Evolutionary conservation across 1,140 invertebrate genomes (phyloP).

Genomic region (Caenorhabditis inopinata): DNA sequence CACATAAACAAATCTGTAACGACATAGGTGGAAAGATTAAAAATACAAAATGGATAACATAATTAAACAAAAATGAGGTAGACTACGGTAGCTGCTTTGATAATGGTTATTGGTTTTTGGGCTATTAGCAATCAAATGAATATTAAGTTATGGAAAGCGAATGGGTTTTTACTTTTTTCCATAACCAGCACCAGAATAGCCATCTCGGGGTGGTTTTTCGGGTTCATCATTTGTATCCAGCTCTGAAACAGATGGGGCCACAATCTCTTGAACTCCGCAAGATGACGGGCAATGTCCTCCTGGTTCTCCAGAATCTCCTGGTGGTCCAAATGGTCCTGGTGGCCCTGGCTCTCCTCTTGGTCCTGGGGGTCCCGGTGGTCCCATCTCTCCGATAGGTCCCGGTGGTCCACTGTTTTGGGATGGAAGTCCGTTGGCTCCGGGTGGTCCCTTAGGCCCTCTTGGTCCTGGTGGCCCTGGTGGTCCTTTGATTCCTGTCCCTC

Average conservation of each 20-base stretch:
- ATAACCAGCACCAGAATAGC: conserved; percentile 36
- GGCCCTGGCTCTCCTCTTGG: conserved; percentile 54
- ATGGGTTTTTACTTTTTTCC: conserved; percentile 30
- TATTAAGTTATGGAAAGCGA: not conserved
- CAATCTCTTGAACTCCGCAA: conserved; percentile 64
- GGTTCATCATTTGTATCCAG: conserved; percentile 55
- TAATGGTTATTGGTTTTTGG: not conserved
- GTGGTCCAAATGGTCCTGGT: conserved; percentile 49
- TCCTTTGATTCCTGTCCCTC: conserved; percentile 53
- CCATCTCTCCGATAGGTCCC: conserved; percentile 47
- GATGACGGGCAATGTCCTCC: conserved; percentile 65
- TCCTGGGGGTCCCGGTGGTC: conserved; percentile 55
- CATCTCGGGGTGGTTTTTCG: not conserved
- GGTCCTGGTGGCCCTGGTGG: conserved; percentile 56
- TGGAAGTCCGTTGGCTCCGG: conserved; percentile 56
- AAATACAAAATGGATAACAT: conserved; percentile 9
- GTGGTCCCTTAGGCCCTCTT: conserved; percentile 54
- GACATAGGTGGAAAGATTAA: conserved; percentile 22
- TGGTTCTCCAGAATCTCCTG: conserved; percentile 55
- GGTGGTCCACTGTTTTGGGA: conserved; percentile 50
- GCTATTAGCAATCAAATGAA: too few relatives aligned
- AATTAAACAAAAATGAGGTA: conserved; percentile 3
- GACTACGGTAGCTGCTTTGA: conserved; percentile 8
- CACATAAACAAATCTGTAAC: conserved; percentile 34
- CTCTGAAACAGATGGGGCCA: conserved; percentile 62